phyloP scores from a whole-genome alignment of 1,140 invertebrate species.

The Drosophila serrata region DNA sequence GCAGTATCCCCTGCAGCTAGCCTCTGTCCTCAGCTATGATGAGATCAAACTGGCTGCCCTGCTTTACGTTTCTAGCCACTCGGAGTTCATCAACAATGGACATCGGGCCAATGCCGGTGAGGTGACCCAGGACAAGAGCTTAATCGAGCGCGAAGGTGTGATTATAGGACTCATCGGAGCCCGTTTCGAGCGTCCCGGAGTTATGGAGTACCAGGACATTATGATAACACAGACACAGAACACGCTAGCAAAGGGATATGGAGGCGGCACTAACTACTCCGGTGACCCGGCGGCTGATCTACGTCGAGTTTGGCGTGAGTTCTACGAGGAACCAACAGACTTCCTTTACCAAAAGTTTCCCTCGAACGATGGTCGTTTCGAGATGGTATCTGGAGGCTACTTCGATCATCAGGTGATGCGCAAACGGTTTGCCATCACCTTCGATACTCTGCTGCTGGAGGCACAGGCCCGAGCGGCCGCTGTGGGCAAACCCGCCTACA shows the following conservation, averaged over 20 bases:
- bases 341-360: slow-evolving; percentile 30
- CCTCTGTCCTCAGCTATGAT: slow-evolving; percentile 73
- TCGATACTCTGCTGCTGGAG: slow-evolving; percentile 75
- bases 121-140: slow-evolving; percentile 64
- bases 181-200: slow-evolving; percentile 85
- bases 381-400: not conserved
- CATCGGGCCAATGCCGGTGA: slow-evolving; percentile 86
- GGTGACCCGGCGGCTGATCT: slow-evolving; percentile 30
- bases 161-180: slow-evolving; percentile 86
- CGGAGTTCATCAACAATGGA: slow-evolving; percentile 89
- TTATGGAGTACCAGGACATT: slow-evolving; percentile 88
- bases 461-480: slow-evolving; percentile 43
- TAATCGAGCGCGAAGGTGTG: slow-evolving; percentile 74
- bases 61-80: slow-evolving; percentile 87
- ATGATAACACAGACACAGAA: slow-evolving; percentile 86
- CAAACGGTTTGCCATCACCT: slow-evolving; percentile 72
- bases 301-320: slow-evolving; percentile 68
- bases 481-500: slow-evolving; percentile 60
- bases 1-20: slow-evolving; percentile 40
- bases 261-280: not conserved
- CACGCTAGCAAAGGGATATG: slow-evolving; percentile 85
- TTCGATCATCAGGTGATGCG: slow-evolving; percentile 75
- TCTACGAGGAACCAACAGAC: slow-evolving; percentile 68
- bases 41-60: slow-evolving; percentile 86
- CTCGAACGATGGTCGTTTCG: slow-evolving; percentile 39